Base-by-base conservation (phyloP, 2,797 vertebrate species). In the Malacoctenus gilli region DNA sequence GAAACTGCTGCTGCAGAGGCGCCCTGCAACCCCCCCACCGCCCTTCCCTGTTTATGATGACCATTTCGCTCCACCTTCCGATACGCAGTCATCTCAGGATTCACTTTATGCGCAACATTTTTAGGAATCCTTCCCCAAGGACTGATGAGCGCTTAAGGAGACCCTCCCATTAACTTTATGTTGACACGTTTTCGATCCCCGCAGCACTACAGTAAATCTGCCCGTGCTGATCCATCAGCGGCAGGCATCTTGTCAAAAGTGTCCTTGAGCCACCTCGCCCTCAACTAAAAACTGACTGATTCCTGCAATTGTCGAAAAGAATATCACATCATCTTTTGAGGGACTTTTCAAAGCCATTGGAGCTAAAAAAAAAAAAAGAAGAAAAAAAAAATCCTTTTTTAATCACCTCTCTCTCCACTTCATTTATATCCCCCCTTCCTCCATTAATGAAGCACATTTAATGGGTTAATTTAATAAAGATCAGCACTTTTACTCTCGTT, bases 391-490 rank as follows among this genome's bases (percentile, higher is more conserved):
- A 15, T 2, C 22, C 32, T 25, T 16, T 23, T 72, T 60, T 59
- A 76, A 81, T 67, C 32, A 5, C 32, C 10, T 66, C 41, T 68
- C 20, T 42, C 56, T 65, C 38, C 36, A 37, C 72, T 68, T 72
- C 73, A 73, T 83, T 72, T 73, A 56, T 48, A 72, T 64, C 48
- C n/a, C 31, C 62, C 38, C 14, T 16, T 15, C 38, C 36, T 56
- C 47, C 59, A 43, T 77, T 79, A 82, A 85, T 64, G 57, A 80
- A 72, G 68, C 75, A 48, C 49, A 39, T 80, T 80, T 77, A 76
- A 80, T 59, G 68, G 80, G 68, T 79, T 76, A 62, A 85, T 82
- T 80, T 79, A 79, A 75, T 78, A 69, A 79, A 74, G 68, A 67
- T 81, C 80, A 80, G 81, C 74, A 72, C 73, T 83, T 80, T 75